Conservation (phyloP, 2,888 invertebrate species). For the Poecilobothrus nobilitatus region DNA sequence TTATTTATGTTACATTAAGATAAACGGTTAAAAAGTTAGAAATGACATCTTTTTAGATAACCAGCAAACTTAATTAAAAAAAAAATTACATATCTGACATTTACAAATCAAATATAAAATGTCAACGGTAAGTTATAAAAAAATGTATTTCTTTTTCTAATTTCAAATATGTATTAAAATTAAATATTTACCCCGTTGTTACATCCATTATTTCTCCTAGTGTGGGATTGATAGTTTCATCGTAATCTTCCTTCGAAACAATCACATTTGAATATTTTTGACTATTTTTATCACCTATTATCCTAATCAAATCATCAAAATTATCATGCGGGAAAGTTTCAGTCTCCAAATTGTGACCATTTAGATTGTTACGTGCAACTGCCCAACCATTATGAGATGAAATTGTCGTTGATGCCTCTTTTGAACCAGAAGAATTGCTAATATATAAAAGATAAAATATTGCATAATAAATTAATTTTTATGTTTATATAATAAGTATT, state of each 20-base stretch:
- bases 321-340: conserved; percentile 36
- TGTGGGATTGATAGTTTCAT: conserved; percentile 54
- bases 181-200: conserved; percentile 41
- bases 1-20: too few relatives aligned
- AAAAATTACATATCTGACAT: too few relatives aligned
- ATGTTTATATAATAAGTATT: too few relatives aligned
- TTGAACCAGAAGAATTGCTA: conserved; percentile 43
- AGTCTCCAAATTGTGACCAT: conserved; percentile 16
- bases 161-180: too few relatives aligned
- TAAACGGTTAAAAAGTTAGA: too few relatives aligned
- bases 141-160: too few relatives aligned
- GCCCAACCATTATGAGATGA: conserved; percentile 28
- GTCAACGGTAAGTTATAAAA: too few relatives aligned
- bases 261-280: conserved; percentile 40
- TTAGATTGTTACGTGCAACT: not conserved
- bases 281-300: conserved; percentile 28
- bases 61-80: too few relatives aligned
- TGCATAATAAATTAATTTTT: not conserved
- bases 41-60: too few relatives aligned
- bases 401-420: conserved; percentile 40
- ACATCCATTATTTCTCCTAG: conserved; percentile 58
- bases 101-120: too few relatives aligned
- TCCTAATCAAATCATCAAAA: conserved; percentile 34
- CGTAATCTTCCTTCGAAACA: conserved; percentile 47
- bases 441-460: conserved; percentile 14